Base-by-base conservation (phyloP, 1,140 invertebrate genomes). In the Neodiprion fabricii region DNA sequence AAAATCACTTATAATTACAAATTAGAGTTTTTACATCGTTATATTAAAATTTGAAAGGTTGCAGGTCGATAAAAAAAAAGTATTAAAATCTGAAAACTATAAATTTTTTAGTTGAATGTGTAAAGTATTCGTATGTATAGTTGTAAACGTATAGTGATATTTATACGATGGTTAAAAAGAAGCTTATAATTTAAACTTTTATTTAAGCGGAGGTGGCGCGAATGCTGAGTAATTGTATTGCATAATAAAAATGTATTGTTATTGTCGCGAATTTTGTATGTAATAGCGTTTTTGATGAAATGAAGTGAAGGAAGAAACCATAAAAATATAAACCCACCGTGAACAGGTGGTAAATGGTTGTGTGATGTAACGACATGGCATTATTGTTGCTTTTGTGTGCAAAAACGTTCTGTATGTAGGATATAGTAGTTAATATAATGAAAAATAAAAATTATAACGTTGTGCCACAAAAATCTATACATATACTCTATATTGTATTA, bases 341-440 rank as follows among this genome's bases (percentile, higher is more conserved):
- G 9, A 14, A 14, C n/a, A 61, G n/a, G n/a, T 14, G 11, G n/a
- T 9, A 61, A 61, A 61, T 17, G 11, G 53, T 61, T 61, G 53
- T 61, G n/a, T 61, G 9, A 61, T 17, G n/a, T 61, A 61, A 61
- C 53, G 53, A 23, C 23, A 7, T 69, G 67, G 67, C 67, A 69
- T 69, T 69, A 69, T 69, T 47, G 67, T 69, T 47, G 67, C 67
- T 69, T 69, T 69, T 69, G 67, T 69, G 67, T 69, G 17, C 40
- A 69, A 23, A 47, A 47, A 69, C 4, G 61, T 14, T 65, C 12
- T 14, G 1, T 14, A 65, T 14, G 17, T 65, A 14, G 61, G 12
- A 47, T 17, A 12, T 23, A 21, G 14, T 69, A 69, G 67, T 69
- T 21, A 17, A 69, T 14, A 47, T 12, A 69, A 69, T 23, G 21